These are phyloP conservation scores for Eupleurogrammus muticus DNA, from an alignment of 2,797 vertebrate species.

Conservation along the genomic window DNA sequence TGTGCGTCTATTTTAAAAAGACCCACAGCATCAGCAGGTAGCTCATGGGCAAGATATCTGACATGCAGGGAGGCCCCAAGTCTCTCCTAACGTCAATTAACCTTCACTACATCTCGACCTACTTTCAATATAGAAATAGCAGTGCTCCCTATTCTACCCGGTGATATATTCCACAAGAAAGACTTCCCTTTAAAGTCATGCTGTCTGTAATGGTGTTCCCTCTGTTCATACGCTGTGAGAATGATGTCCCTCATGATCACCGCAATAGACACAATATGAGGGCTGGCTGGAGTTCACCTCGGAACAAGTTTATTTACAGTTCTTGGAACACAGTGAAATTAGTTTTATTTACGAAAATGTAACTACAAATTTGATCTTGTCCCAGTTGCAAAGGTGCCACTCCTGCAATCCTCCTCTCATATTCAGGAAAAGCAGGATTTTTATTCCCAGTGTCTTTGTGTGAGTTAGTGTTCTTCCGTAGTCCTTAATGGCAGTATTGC, in stretches of 20 bases:
- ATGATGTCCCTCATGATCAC: not conserved
- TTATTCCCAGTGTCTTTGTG: not conserved
- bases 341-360: not conserved
- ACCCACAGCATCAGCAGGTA: conserved; percentile 27
- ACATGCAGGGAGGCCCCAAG: conserved; percentile 37
- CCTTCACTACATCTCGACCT: conserved; percentile 71
- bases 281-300: not conserved
- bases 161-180: conserved; percentile 56
- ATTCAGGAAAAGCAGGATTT: not conserved
- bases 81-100: conserved; percentile 72
- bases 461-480: not conserved
- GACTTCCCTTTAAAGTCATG: conserved; percentile 16
- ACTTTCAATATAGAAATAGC: conserved; percentile 73
- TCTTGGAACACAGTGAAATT: not conserved
- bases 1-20: conserved; percentile 20
- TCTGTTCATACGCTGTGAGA: not conserved
- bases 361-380: not conserved
- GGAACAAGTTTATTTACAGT: not conserved
- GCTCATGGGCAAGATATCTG: conserved; percentile 43
- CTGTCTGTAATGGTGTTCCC: not conserved
- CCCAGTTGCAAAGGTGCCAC: not conserved
- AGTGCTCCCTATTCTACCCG: conserved; percentile 43
- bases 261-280: not conserved
- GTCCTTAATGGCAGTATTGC: conserved; percentile 18
- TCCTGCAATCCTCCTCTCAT: not conserved